Evolutionary conservation across 2,888 invertebrate genomes (phyloP).

Genomic region (Nycteola revayana): DNA sequence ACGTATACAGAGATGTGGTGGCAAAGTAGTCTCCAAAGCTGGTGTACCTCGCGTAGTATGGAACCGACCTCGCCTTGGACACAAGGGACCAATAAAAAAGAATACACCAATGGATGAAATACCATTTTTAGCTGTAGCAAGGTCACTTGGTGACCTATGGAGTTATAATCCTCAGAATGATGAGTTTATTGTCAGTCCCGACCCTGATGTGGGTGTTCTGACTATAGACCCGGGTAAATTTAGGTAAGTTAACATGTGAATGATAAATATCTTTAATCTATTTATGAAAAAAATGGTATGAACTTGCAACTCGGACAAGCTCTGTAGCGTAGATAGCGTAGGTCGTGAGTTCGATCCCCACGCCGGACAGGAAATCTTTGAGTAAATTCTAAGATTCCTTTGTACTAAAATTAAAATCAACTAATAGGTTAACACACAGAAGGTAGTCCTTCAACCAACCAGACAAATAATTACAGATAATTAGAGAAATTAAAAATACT

Average conservation of each 20-base stretch:
- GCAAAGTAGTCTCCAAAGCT: constrained; percentile 86
- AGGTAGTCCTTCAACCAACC: too few relatives aligned
- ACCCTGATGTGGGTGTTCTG: constrained; percentile 95
- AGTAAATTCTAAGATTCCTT: too few relatives aligned
- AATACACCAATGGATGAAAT: constrained; percentile 96
- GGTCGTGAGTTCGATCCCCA: too few relatives aligned
- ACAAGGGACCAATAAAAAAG: constrained; percentile 91
- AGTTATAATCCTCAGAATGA: constrained; percentile 95
- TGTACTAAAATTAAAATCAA: too few relatives aligned
- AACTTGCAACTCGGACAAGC: too few relatives aligned
- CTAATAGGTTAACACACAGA: too few relatives aligned
- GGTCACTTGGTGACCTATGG: constrained; percentile 98
- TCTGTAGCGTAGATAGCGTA: too few relatives aligned
- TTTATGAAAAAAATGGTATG: too few relatives aligned
- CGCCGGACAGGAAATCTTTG: too few relatives aligned
- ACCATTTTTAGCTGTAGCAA: constrained; percentile 97
- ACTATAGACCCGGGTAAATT: constrained; percentile 89
- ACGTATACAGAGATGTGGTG: constrained; percentile 91
- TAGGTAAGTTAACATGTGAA: constrained; percentile 76
- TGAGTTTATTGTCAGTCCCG: constrained; percentile 98
- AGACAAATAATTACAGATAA: too few relatives aligned
- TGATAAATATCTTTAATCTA: too few relatives aligned
- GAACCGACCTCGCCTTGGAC: constrained; percentile 93
- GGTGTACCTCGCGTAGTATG: constrained; percentile 98
- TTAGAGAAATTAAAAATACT: too few relatives aligned